A percentile compares a stretch with the other conserved stretches of the same genome.
Evolutionary conservation across 2,797 vertebrate genomes (phyloP).

Genomic region (Saxicola maurus): DNA sequence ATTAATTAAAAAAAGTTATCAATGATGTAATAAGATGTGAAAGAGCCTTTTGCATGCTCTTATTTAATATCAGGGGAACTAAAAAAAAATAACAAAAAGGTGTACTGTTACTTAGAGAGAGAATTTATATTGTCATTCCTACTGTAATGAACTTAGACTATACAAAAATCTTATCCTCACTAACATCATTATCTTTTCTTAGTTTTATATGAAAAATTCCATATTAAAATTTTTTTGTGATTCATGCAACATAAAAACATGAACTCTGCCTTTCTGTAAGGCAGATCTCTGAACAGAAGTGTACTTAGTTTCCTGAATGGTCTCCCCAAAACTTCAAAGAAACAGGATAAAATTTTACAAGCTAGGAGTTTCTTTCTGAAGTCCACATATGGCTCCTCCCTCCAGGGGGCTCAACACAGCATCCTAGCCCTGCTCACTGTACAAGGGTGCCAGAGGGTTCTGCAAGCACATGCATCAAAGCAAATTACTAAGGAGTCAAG

Average conservation of each 20-base stretch:
- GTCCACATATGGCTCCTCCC: rapidly evolving
- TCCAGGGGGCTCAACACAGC: rapidly evolving
- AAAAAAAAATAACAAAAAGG: not conserved
- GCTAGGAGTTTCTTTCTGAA: not conserved
- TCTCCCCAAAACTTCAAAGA: not conserved
- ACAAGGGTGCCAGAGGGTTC: not conserved
- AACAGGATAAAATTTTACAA: not conserved
- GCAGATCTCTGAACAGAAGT: not conserved
- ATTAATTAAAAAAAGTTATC: not conserved
- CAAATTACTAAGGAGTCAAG: not conserved
- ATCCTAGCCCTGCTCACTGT: not conserved
- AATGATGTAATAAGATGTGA: not conserved
- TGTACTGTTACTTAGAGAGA: not conserved
- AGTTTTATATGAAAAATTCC: not conserved
- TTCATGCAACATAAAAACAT: not conserved
- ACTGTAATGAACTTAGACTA: not conserved
- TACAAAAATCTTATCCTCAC: not conserved
- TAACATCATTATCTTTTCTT: not conserved
- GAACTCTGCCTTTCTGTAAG: not conserved
- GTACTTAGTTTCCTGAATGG: not conserved
- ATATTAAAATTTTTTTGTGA: not conserved
- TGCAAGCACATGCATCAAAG: not conserved
- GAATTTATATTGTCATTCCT: not conserved
- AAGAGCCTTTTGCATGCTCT: not conserved
- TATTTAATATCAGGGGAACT: not conserved